Evolutionary conservation across 2,113 vertebrate species (phyloP).

Genomic region (Centropus bengalensis): DNA sequence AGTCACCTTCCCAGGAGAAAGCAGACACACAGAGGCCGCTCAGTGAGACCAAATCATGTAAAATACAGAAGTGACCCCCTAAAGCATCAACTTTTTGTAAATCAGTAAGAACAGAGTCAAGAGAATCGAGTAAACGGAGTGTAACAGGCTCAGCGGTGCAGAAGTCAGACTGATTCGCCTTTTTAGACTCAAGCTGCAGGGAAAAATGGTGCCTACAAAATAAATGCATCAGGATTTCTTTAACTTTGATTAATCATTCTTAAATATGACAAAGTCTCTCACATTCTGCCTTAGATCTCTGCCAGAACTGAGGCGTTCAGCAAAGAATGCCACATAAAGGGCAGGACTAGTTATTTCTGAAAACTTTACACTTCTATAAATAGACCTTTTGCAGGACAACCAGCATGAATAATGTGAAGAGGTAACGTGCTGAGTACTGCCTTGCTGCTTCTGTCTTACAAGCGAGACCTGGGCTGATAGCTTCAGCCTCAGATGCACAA

Average conservation of each 20-base stretch:
- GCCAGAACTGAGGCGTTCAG: neutral
- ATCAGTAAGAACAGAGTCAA: neutral
- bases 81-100: neutral
- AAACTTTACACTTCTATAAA: constrained; percentile 62
- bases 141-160: neutral
- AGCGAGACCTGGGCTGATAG: constrained; percentile 6
- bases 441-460: neutral
- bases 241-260: neutral
- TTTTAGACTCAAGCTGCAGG: neutral
- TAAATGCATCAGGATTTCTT: neutral
- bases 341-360: constrained; percentile 22
- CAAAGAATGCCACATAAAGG: neutral
- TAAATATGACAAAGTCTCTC: neutral
- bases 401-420: constrained; percentile 53
- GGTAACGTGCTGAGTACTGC: constrained; percentile 32
- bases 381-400: constrained; percentile 26
- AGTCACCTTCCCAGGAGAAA: constrained; percentile 81
- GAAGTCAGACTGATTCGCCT: neutral
- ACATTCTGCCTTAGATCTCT: fast-evolving
- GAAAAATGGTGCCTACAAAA: neutral
- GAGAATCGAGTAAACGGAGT: neutral
- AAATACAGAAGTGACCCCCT: neutral
- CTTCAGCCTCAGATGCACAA: neutral
- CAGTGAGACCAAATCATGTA: neutral
- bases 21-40: fast-evolving